phyloP scores from a whole-genome alignment of 2,797 vertebrate species.

The Malacoraja senta region DNA sequence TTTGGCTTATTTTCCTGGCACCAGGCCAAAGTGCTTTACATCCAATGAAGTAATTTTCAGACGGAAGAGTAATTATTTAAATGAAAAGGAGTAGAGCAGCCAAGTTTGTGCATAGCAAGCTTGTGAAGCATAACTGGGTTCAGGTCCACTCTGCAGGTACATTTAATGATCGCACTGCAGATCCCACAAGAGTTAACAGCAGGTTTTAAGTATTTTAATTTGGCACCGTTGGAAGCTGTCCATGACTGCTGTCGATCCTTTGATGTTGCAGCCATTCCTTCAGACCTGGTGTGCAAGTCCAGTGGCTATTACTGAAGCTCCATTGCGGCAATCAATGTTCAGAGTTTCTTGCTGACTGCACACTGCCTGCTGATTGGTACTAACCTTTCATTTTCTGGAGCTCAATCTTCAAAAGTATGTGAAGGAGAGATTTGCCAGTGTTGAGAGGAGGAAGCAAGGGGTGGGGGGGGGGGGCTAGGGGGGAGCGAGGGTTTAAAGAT shows the following conservation, averaged over 20 bases:
- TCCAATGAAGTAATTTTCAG: neutral
- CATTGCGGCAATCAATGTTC: neutral
- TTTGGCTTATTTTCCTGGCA: too few species aligned
- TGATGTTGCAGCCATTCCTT: neutral
- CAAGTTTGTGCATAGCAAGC: neutral
- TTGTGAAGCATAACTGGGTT: neutral
- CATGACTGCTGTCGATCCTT: too few species aligned
- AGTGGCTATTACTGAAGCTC: neutral
- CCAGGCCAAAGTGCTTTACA: neutral
- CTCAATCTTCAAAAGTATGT: neutral
- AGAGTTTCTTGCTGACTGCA: neutral
- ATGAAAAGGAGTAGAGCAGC: neutral
- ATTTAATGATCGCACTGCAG: neutral
- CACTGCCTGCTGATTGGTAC: neutral
- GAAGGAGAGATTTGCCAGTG: neutral
- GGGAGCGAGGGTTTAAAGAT: neutral
- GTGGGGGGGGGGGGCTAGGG: neutral
- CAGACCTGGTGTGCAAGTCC: neutral
- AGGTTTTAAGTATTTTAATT: neutral
- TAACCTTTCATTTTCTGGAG: neutral
- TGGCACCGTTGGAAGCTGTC: neutral
- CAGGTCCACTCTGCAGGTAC: neutral
- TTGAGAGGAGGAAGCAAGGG: neutral
- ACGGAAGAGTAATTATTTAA: neutral
- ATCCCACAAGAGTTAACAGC: neutral